Percentiles rank a stretch among this genome's conserved stretches.
Evolutionary conservation across 1,140 invertebrate genomes (phyloP).

Genomic region (Heterodera schachtii): DNA sequence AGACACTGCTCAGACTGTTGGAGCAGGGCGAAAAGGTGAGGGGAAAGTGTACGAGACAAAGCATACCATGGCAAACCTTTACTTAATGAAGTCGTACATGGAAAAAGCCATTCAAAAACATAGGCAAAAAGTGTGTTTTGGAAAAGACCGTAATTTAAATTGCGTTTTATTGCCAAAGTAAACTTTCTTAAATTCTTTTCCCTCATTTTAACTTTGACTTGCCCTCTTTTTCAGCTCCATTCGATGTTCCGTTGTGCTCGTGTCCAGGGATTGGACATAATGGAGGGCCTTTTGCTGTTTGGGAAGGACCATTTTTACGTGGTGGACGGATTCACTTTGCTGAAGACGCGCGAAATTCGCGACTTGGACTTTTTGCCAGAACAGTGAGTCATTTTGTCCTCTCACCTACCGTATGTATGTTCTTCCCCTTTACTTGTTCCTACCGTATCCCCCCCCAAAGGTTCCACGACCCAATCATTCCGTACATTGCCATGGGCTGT

Average conservation of each 20-base stretch:
- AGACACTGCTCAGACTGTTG: conserved; percentile 85
- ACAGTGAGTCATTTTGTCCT: conserved; percentile 64
- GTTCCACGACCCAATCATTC: conserved; percentile 82
- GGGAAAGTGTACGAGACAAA: too few relatives aligned
- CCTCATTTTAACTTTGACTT: too few relatives aligned
- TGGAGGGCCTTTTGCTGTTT: conserved; percentile 91
- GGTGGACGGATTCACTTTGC: conserved; percentile 93
- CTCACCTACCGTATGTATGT: neutral
- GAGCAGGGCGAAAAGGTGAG: conserved; percentile 80
- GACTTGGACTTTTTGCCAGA: conserved; percentile 71
- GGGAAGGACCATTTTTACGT: conserved; percentile 97
- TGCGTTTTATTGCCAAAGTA: too few relatives aligned
- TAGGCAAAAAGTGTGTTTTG: too few relatives aligned
- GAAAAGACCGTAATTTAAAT: too few relatives aligned
- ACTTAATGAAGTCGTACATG: too few relatives aligned
- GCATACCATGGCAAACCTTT: too few relatives aligned
- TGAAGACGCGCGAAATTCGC: conserved; percentile 89
- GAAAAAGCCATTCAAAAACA: too few relatives aligned
- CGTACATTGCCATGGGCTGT: conserved; percentile 74
- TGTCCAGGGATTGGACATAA: conserved; percentile 94
- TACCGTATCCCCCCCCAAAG: conserved; percentile 9
- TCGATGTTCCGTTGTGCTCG: conserved; percentile 96
- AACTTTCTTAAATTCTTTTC: too few relatives aligned
- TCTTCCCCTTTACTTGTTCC: too few relatives aligned
- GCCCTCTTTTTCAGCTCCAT: conserved; percentile 72